phyloP scores from a whole-genome alignment of 1,140 invertebrate genomes.

The Drosophila punjabiensis region DNA sequence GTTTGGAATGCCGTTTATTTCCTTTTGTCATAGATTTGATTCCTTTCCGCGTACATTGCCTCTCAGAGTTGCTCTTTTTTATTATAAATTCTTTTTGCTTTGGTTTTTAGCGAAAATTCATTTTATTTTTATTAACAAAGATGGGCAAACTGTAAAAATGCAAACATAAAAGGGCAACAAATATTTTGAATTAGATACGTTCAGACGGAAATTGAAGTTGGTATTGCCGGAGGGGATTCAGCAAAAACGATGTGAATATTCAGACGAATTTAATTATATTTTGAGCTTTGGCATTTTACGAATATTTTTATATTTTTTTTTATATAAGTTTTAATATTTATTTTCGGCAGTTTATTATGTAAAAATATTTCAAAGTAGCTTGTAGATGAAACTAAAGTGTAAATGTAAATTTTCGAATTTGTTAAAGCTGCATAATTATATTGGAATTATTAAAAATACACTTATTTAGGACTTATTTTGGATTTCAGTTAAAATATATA shows the following conservation, averaged over 20 bases:
- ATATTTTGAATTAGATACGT: constrained; percentile 37
- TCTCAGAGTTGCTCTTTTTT: constrained; percentile 37
- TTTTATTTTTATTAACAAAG: constrained; percentile 60
- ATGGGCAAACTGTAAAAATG: constrained; percentile 29
- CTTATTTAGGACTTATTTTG: not conserved
- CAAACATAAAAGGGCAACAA: constrained; percentile 23
- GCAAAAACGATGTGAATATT: constrained; percentile 31
- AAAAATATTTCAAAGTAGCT: not conserved
- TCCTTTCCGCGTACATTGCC: constrained; percentile 33
- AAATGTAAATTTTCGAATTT: not conserved
- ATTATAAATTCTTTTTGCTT: constrained; percentile 14
- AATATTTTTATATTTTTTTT: not conserved
- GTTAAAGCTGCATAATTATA: not conserved
- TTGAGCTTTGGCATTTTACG: constrained; percentile 4
- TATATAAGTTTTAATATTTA: constrained; percentile 1
- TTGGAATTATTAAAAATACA: not conserved
- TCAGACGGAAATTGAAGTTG: constrained; percentile 2
- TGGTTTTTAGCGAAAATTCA: constrained; percentile 36
- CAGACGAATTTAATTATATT: constrained; percentile 63
- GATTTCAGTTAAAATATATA: not conserved
- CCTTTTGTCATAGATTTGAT: constrained; percentile 57
- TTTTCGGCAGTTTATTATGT: not conserved
- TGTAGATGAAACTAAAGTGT: not conserved
- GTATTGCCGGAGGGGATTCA: not conserved
- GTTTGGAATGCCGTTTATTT: constrained; percentile 19